phyloP scores from a whole-genome alignment of 30 jellyfish, hydroid and myxozoan species.

The Hydractinia echinata region DNA sequence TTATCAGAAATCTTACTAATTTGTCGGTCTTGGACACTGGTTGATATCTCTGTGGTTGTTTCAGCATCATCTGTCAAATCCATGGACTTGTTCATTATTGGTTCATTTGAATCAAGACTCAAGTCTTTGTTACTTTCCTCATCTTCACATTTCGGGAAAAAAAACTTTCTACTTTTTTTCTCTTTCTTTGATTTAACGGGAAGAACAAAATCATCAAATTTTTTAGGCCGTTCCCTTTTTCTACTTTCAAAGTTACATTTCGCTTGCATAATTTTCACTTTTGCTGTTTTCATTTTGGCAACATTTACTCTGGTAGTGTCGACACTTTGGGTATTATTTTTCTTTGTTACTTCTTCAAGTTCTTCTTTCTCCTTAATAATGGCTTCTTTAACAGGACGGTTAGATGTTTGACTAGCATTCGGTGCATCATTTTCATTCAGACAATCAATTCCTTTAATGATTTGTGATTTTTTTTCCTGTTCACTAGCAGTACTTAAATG shows the following conservation, averaged over 20 bases:
- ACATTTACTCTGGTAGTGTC: too few species aligned
- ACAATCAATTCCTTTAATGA: too few species aligned
- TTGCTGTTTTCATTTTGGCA: too few species aligned
- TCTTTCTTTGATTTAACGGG: conserved; percentile 20
- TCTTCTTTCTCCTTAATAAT: too few species aligned
- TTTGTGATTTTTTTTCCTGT: too few species aligned
- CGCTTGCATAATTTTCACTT: neutral
- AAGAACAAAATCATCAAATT: conserved; percentile 37
- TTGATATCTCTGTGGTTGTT: neutral
- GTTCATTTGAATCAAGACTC: neutral
- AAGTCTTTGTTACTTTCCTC: neutral
- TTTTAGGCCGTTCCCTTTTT: conserved; percentile 43
- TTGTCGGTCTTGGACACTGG: neutral
- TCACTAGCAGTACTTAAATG: too few species aligned
- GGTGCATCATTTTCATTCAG: too few species aligned
- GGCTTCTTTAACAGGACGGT: too few species aligned
- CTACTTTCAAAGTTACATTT: conserved; percentile 21
- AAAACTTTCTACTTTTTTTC: conserved; percentile 17
- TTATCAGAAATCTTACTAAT: too few species aligned
- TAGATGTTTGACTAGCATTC: too few species aligned
- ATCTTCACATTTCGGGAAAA: neutral
- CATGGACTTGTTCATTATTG: neutral
- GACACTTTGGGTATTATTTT: too few species aligned
- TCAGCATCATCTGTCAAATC: neutral
- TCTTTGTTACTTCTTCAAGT: too few species aligned